Evolutionary conservation across 1,140 invertebrate genomes (phyloP).

Genomic region (Andrena cerasifolii): DNA sequence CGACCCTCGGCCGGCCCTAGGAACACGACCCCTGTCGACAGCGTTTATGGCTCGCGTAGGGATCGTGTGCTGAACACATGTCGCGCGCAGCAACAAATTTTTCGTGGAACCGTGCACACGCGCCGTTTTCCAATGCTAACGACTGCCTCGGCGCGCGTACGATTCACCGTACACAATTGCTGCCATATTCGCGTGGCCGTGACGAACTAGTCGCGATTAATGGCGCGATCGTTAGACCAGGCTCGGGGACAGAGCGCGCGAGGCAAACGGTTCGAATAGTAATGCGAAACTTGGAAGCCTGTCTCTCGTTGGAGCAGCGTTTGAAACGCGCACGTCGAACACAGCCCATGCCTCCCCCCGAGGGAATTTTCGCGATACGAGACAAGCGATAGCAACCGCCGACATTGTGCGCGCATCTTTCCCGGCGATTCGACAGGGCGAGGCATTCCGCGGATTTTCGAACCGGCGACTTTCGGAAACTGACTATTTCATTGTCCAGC

Average conservation of each 20-base stretch:
- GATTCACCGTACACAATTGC: not conserved
- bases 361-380: not conserved
- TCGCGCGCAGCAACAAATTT: slow-evolving; percentile 16
- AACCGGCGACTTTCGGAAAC: too few relatives aligned
- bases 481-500: not conserved
- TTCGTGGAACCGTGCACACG: slow-evolving; percentile 1
- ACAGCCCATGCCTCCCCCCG: too few relatives aligned
- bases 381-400: too few relatives aligned
- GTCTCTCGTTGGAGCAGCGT: too few relatives aligned
- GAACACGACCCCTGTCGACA: slow-evolving; percentile 42
- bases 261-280: too few relatives aligned
- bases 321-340: too few relatives aligned
- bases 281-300: too few relatives aligned
- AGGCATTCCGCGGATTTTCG: too few relatives aligned
- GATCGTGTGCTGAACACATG: slow-evolving; percentile 55
- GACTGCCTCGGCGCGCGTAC: not conserved
- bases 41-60: slow-evolving; percentile 41
- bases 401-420: too few relatives aligned
- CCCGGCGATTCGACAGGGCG: too few relatives aligned
- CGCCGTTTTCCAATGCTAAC: slow-evolving; percentile 30
- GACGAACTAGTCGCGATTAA: not conserved
- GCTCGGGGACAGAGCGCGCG: too few relatives aligned
- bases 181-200: not conserved
- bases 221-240: too few relatives aligned
- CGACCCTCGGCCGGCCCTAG: not conserved